Base-by-base conservation (phyloP, 1,140 invertebrate species). In the Bilobella aurantiaca region DNA sequence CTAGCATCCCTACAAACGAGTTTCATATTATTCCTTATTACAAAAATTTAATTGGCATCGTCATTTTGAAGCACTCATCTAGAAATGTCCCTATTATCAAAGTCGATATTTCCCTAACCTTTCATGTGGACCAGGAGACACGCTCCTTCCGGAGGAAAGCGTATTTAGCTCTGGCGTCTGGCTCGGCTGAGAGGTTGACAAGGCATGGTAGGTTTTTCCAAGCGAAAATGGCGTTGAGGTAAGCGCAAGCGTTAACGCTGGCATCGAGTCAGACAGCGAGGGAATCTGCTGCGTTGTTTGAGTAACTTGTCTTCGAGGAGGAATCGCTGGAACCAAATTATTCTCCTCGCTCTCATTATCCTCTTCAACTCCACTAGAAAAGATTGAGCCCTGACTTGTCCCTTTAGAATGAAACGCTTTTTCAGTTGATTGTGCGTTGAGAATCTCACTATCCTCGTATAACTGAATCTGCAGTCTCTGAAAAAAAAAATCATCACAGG, bases 401-500 rank as follows among this genome's bases (percentile, higher is more conserved):
- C 79, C 82, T 75, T 82, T 83, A 14, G 78, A 78, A 8, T 81
- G 70, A 34, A 82, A 79, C 3, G 79, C 78, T 68, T 82, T 81
- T 68, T 82, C 81, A 5, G 75, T 76, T 59, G 74, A 74, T 56
- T 75, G 73, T 12, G 68, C 71, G 28, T 73, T 73, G 28, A 69
- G 66, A 12, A 69, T 67, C 34, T 75, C 71, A 27, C 67, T 67
- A 28, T 69, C 66, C 12, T 53, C 59, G 64, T 70, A 66, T 3
- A 68, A 49, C 31, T 64, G 63, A 23, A 67, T 67, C 31, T 63
- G 66, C 21, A 70, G 60, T 62, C 66, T 70, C 69, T 70, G 21
- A 2, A 65, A 49, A 8, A 29, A 32, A 53, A 60, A 63, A 32
- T 37, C 62, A 28, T 31, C 60, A 37, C 21, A 58, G 8, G 42